These are phyloP conservation scores for Oceanites oceanicus DNA, from an alignment of 2,113 vertebrate genomes.

Conservation along the genomic window DNA sequence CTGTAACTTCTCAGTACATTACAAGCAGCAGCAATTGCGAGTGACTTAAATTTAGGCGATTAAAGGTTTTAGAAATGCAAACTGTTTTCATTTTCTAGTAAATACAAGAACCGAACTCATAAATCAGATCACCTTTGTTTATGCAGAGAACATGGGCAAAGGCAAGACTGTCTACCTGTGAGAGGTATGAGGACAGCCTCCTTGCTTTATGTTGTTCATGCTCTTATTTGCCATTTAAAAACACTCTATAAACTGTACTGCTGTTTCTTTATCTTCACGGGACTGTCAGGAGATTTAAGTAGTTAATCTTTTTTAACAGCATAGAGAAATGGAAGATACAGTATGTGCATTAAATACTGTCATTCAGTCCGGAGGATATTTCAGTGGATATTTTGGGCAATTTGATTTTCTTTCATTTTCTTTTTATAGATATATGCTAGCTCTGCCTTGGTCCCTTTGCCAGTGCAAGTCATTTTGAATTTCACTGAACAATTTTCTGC, in stretches of 20 bases:
- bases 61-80: background rate
- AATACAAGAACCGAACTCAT: background rate
- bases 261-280: background rate
- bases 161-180: background rate
- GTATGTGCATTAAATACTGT: background rate
- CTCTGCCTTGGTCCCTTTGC: background rate
- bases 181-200: background rate
- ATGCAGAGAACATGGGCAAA: background rate
- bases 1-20: background rate
- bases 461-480: slow-evolving; percentile 16
- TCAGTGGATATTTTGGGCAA: background rate
- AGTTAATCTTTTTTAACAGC: background rate
- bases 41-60: background rate
- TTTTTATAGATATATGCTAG: background rate
- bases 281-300: background rate
- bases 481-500: background rate
- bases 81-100: background rate
- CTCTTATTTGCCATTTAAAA: background rate
- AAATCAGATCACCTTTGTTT: background rate
- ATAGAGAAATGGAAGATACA: background rate
- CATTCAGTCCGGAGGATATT: background rate
- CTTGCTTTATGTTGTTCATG: background rate
- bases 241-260: background rate
- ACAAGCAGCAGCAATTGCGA: background rate
- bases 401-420: background rate